These are phyloP conservation scores for Haemorhous mexicanus DNA, from an alignment of 2,113 vertebrate genomes.

Conservation along the genomic window DNA sequence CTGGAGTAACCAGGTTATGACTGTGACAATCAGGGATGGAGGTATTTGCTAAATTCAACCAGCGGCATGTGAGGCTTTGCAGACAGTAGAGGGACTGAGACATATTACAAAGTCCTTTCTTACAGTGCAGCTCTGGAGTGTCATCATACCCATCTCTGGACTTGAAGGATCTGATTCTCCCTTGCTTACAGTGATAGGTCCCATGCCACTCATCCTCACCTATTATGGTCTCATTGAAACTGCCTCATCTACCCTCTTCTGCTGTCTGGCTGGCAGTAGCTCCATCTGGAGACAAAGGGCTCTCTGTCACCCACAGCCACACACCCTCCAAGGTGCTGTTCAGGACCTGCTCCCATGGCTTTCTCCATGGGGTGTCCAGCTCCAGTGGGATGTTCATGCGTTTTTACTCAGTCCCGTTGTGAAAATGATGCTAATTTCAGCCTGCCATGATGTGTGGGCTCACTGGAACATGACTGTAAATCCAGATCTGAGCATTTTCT, in stretches of 20 bases:
- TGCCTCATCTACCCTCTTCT: background rate
- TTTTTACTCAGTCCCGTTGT: background rate
- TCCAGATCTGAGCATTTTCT: background rate
- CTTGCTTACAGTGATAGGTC: background rate
- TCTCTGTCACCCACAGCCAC: background rate
- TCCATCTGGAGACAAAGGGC: background rate
- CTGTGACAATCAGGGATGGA: background rate
- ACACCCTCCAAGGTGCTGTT: rapidly evolving
- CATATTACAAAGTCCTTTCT: background rate
- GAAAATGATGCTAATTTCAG: constrained; percentile 23
- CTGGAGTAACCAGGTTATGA: background rate
- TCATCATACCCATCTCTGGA: background rate
- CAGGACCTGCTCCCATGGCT: background rate
- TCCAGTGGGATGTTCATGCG: background rate
- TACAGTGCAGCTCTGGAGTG: background rate
- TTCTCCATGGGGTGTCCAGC: background rate
- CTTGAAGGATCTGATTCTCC: background rate
- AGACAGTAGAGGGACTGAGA: background rate
- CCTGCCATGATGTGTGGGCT: background rate
- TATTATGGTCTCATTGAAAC: background rate
- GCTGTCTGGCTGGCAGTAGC: background rate
- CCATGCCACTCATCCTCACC: background rate
- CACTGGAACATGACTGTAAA: background rate
- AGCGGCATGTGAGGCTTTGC: background rate
- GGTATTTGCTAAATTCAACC: background rate